Evolutionary conservation across 2,113 vertebrate species (phyloP).

Genomic region (Promerops cafer): DNA sequence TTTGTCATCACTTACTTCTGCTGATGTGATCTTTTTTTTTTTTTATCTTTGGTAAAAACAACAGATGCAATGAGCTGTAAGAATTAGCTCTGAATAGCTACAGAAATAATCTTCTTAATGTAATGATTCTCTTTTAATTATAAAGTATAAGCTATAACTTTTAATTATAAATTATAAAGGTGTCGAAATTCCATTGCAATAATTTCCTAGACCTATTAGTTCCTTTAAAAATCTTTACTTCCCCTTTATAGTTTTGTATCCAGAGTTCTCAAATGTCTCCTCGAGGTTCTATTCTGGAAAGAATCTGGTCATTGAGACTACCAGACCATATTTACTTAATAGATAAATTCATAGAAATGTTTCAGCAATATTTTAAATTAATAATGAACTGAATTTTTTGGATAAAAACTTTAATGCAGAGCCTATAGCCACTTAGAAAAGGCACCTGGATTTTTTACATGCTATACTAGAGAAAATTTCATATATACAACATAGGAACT

Average conservation of each 20-base stretch:
- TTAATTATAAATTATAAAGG: background rate
- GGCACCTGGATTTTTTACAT: background rate
- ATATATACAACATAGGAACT: accelerated
- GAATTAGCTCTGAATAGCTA: background rate
- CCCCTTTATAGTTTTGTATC: background rate
- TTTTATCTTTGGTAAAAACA: background rate
- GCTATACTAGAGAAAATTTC: background rate
- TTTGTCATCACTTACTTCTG: background rate
- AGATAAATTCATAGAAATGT: background rate
- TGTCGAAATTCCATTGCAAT: background rate
- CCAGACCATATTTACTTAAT: background rate
- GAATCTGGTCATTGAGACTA: background rate
- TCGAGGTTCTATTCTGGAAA: background rate
- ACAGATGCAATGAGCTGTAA: background rate
- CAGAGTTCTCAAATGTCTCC: background rate
- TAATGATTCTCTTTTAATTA: background rate
- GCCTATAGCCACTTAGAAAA: background rate
- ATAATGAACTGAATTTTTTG: background rate
- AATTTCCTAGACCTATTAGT: background rate
- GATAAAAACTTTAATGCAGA: accelerated
- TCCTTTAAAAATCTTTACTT: background rate
- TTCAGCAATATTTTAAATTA: background rate
- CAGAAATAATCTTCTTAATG: background rate
- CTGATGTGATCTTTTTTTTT: background rate
- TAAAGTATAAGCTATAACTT: background rate